phyloP scores from a whole-genome alignment of 2,113 vertebrate genomes.

The Scytalopus superciliaris region DNA sequence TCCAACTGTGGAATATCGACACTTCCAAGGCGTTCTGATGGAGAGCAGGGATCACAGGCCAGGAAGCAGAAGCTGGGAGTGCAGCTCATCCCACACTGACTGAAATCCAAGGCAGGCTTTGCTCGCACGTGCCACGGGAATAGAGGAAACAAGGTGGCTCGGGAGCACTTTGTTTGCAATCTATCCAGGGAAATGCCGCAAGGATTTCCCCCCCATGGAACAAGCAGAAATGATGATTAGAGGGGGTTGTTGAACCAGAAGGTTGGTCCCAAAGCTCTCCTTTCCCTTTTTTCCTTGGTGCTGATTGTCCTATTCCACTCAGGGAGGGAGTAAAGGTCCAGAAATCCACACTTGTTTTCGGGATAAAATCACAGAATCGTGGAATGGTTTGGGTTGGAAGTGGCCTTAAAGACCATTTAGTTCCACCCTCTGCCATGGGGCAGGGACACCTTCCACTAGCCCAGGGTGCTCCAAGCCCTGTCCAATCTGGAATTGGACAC shows the following conservation, averaged over 20 bases:
- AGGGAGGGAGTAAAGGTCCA: fast-evolving
- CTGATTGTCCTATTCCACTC: background rate
- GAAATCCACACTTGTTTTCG: background rate
- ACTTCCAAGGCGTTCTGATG: background rate
- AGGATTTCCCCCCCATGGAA: background rate
- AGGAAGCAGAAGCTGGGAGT: background rate
- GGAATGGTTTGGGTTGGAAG: background rate
- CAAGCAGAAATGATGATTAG: background rate
- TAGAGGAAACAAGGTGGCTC: background rate
- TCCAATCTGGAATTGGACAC: background rate
- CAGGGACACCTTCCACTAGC: background rate
- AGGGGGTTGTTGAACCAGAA: background rate
- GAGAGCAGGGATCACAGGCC: background rate
- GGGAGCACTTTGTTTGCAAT: background rate
- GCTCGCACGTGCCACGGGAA: background rate
- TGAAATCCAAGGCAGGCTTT: background rate
- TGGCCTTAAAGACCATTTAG: background rate
- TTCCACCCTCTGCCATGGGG: background rate
- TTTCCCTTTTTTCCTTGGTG: background rate
- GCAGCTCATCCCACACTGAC: background rate
- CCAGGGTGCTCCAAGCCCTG: fast-evolving
- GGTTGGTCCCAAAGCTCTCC: background rate
- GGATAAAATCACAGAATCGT: background rate
- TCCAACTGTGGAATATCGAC: background rate
- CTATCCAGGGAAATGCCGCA: background rate